These are phyloP conservation scores for Cerceris rybyensis DNA, from an alignment of 2,888 invertebrate genomes.

Conservation along the genomic window DNA sequence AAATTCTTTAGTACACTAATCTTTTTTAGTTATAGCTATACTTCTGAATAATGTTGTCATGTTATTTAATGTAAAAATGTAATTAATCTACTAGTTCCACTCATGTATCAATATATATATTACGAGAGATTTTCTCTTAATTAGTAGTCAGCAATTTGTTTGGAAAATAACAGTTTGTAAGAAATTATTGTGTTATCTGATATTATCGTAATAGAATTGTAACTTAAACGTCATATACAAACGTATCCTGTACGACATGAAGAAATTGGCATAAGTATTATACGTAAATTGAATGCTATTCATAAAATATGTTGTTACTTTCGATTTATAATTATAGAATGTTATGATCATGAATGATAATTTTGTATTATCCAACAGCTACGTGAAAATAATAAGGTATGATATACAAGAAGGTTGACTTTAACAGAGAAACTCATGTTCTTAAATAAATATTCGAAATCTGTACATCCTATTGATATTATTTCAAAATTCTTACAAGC, in stretches of 20 bases:
- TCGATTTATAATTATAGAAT: background rate
- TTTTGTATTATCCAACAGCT: background rate
- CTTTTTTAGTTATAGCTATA: slow-evolving; percentile 13
- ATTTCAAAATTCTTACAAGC: slow-evolving; percentile 43
- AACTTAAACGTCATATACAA: too few species aligned
- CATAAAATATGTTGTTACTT: background rate
- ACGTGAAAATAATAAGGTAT: slow-evolving; percentile 11
- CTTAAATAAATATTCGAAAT: slow-evolving; percentile 40
- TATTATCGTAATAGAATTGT: too few species aligned
- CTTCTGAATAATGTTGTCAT: slow-evolving; percentile 8
- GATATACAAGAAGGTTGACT: slow-evolving; percentile 15
- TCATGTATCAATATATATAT: slow-evolving; percentile 6
- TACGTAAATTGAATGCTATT: too few species aligned
- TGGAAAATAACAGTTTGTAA: too few species aligned
- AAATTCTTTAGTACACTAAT: slow-evolving; percentile 19
- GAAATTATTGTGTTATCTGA: too few species aligned
- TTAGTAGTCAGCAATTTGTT: background rate
- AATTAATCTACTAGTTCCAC: background rate
- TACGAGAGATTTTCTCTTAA: background rate
- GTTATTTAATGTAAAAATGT: slow-evolving; percentile 16
- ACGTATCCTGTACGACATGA: background rate
- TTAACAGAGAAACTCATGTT: slow-evolving; percentile 27
- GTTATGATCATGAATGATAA: background rate
- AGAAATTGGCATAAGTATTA: background rate
- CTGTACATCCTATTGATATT: slow-evolving; percentile 21